These are phyloP conservation scores for Hestina assimilis DNA, from an alignment of 1,140 invertebrate species.

Conservation along the genomic window DNA sequence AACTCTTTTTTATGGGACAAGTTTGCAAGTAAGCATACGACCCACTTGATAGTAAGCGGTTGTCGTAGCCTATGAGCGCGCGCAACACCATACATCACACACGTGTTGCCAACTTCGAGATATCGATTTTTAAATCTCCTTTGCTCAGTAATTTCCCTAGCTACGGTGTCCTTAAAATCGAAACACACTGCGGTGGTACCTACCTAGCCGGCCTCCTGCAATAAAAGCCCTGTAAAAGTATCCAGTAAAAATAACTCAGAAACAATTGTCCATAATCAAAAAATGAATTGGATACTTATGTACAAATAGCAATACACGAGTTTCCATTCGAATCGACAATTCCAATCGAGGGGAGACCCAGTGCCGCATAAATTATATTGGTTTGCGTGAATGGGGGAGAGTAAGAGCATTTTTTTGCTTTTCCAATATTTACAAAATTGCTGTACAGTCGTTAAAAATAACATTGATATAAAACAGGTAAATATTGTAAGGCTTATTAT, in stretches of 20 bases:
- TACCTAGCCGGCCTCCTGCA: too few species aligned
- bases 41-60: too few species aligned
- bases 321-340: not conserved
- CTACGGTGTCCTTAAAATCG: too few species aligned
- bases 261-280: not conserved
- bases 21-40: too few species aligned
- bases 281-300: not conserved
- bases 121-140: too few species aligned
- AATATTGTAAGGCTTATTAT: not conserved
- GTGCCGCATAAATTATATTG: conserved; percentile 10
- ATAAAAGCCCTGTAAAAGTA: too few species aligned
- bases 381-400: not conserved
- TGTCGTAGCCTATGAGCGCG: too few species aligned
- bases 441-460: conserved; percentile 7
- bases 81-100: too few species aligned
- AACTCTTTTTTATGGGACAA: too few species aligned
- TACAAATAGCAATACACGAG: not conserved
- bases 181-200: too few species aligned
- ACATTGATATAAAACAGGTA: not conserved
- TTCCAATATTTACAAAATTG: conserved; percentile 9
- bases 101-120: too few species aligned
- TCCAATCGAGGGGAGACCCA: not conserved
- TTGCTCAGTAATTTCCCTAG: too few species aligned
- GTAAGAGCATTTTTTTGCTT: conserved; percentile 3
- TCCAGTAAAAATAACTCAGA: not conserved